phyloP scores from a whole-genome alignment of 2,888 invertebrate genomes.

The Agriopis leucophaearia region DNA sequence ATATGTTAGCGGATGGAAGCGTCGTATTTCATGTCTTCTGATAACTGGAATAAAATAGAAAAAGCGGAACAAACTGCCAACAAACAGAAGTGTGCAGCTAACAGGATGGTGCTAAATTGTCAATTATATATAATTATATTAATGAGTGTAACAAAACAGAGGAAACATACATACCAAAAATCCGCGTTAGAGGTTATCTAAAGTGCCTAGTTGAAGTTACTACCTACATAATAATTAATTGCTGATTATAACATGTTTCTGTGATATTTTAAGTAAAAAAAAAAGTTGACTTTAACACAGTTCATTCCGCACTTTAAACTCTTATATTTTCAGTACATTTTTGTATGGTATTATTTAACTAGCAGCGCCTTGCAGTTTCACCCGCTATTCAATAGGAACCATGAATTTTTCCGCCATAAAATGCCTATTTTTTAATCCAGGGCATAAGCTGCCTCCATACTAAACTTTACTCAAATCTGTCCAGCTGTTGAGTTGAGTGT shows the following conservation, averaged over 20 bases:
- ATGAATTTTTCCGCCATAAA: too few relatives aligned
- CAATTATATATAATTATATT: not conserved
- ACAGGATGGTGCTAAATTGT: constrained; percentile 19
- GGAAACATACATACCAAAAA: too few relatives aligned
- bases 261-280: not conserved
- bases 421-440: too few relatives aligned
- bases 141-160: constrained; percentile 1
- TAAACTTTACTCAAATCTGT: too few relatives aligned
- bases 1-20: constrained; percentile 57
- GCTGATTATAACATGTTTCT: not conserved
- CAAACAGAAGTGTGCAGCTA: constrained; percentile 6
- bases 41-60: constrained; percentile 14
- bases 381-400: too few relatives aligned
- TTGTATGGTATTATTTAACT: too few relatives aligned
- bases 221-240: not conserved
- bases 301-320: not conserved
- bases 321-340: not conserved
- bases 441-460: too few relatives aligned
- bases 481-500: too few relatives aligned
- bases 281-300: too few relatives aligned
- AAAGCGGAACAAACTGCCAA: constrained; percentile 23
- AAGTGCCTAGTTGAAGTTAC: not conserved
- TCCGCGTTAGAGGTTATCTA: not conserved
- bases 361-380: too few relatives aligned
- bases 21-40: constrained; percentile 34